phyloP scores from a whole-genome alignment of 2,113 vertebrate species.

The Trogon surrucura region DNA sequence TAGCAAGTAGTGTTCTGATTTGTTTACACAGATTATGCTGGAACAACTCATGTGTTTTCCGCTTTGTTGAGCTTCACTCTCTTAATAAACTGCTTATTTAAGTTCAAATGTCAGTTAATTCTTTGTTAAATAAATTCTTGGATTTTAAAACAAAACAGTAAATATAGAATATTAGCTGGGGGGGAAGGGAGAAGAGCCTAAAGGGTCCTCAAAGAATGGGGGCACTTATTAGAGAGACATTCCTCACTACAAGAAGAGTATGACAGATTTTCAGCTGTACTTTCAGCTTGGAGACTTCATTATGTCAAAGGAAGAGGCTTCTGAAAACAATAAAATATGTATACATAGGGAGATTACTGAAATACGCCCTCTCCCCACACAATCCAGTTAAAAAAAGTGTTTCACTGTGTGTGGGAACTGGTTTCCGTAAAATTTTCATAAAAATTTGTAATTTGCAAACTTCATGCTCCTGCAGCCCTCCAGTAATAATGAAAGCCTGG shows the following conservation, averaged over 20 bases:
- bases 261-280: background rate
- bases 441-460: background rate
- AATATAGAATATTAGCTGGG: background rate
- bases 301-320: background rate
- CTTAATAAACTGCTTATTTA: background rate
- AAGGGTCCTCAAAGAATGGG: background rate
- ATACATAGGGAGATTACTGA: background rate
- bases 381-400: background rate
- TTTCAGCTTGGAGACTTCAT: background rate
- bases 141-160: background rate
- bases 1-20: background rate
- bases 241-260: background rate
- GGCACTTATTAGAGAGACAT: background rate
- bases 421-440: background rate
- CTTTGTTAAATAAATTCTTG: background rate
- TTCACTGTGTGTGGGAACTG: background rate
- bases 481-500: background rate
- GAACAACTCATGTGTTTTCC: slow-evolving; percentile 15
- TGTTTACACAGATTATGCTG: background rate
- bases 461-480: background rate
- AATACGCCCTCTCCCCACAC: background rate
- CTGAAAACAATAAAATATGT: background rate
- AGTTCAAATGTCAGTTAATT: slow-evolving; percentile 15
- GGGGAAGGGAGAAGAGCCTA: background rate
- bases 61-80: background rate